A percentile compares a stretch with the other conserved stretches of the same genome.
Conservation (phyloP, 2,113 vertebrate species). For the Zeus faber region DNA sequence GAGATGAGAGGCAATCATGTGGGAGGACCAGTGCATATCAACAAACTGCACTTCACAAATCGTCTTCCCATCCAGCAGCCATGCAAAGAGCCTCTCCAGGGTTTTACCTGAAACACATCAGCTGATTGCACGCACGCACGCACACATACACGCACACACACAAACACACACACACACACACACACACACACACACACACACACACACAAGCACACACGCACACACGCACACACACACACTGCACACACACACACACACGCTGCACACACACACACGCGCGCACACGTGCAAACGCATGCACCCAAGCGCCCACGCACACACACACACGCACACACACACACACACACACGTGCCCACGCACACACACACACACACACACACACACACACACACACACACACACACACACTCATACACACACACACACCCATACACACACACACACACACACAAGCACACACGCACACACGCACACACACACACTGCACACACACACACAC, state of each 20-base stretch:
- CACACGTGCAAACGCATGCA: neutral
- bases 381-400: constrained; percentile 1
- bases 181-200: neutral
- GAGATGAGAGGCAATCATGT: constrained; percentile 36
- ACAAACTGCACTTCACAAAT: constrained; percentile 53
- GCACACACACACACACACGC: neutral
- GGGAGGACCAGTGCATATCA: constrained; percentile 42
- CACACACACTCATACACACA: neutral
- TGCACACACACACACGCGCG: neutral
- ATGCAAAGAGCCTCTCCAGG: constrained; percentile 60
- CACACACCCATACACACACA: neutral
- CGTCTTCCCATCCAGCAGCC: constrained; percentile 31
- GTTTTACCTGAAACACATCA: constrained; percentile 49
- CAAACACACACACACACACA: neutral
- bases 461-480: constrained; percentile 15
- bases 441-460: constrained; percentile 1
- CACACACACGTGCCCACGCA: neutral
- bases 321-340: neutral
- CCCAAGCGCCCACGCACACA: neutral
- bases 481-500: constrained; percentile 1
- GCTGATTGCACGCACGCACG: constrained; percentile 39
- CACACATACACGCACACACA: constrained; percentile 1
- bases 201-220: neutral
- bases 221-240: neutral
- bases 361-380: neutral